Base-by-base conservation (phyloP, 2,113 vertebrate species). In the Mesocricetus auratus region DNA sequence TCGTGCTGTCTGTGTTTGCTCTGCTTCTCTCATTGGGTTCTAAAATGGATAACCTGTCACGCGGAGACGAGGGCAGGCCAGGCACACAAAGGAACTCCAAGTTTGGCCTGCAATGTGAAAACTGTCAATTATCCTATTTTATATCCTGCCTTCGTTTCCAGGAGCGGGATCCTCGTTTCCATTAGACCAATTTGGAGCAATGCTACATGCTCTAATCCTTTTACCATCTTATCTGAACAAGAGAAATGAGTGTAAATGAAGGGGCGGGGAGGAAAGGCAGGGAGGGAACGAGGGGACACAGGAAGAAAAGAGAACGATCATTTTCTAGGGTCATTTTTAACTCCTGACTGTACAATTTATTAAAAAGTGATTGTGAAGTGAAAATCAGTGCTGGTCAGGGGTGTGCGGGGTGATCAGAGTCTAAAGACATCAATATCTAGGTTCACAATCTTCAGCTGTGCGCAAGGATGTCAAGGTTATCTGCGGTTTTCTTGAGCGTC, bases 121-220 rank as follows among this genome's bases (percentile, higher is more conserved):
- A 96, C 91, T 94, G 95, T 97, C 96, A 74, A 89, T 96, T 95
- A 96, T 42, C 82, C 91, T 91, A 88, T 73, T 96, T 89, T 87
- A 87, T 83, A 93, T 60, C 73, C 93, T 91, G 33, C 89, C 94
- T 95, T 3, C 64, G 33, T 93, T 82, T 94, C 92, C 86, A 62
- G 81, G 50, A 60, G 75, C 89, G 22, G 86, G 79, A 47, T 62
- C 87, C 47, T 95, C 79, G 16, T 66, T 86, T 91, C 97, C 95
- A 96, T 95, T 95, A 97, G 96, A 66, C 90, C 95, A 91, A 82
- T 93, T 97, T 96, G 91, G 87, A 82, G 64, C 79, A 50, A 73
- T 73, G 87, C 89, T 47, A 36, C 64, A n/a, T 86, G 79, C 92
- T 85, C 94, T 90, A 75, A 93, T 94, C 91, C 95, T 94, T 97